These are phyloP conservation scores for Trachelus iudaicus DNA, from an alignment of 2,888 invertebrate species.

Conservation along the genomic window DNA sequence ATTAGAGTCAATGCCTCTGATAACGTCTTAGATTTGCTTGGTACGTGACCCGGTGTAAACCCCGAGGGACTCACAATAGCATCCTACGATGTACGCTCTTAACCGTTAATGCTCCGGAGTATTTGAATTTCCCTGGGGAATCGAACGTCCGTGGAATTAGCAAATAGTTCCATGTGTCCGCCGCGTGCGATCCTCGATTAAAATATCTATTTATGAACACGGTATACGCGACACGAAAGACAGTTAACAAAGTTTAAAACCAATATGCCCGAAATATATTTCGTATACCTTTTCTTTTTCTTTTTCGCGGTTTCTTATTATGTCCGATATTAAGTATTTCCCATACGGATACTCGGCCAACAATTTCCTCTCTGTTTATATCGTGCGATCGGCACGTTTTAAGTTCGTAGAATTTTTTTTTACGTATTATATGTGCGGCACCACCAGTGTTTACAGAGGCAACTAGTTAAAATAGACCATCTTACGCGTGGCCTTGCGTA, in stretches of 20 bases:
- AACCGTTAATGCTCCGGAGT: not conserved
- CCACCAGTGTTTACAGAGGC: not conserved
- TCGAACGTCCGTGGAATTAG: not conserved
- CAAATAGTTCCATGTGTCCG: not conserved
- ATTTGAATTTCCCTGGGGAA: not conserved
- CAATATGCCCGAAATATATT: not conserved
- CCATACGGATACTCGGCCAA: too few species aligned
- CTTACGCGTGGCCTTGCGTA: not conserved
- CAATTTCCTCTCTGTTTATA: too few species aligned
- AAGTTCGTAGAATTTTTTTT: too few species aligned
- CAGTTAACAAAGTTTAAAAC: not conserved
- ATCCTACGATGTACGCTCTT: not conserved
- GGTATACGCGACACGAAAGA: not conserved
- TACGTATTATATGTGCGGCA: too few species aligned
- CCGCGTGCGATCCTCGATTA: not conserved
- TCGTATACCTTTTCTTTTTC: not conserved
- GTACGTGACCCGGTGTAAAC: conserved; percentile 7
- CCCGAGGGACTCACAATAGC: not conserved
- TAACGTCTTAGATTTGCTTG: conserved; percentile 21
- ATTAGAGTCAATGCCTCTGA: conserved; percentile 31
- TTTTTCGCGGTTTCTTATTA: not conserved
- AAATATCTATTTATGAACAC: not conserved
- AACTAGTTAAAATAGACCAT: not conserved
- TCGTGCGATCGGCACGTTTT: too few species aligned
- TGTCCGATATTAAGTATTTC: not conserved